A percentile compares a stretch with the other conserved stretches of the same genome.
Conservation (phyloP, 1,140 invertebrate genomes). For the Penaeus chinensis region DNA sequence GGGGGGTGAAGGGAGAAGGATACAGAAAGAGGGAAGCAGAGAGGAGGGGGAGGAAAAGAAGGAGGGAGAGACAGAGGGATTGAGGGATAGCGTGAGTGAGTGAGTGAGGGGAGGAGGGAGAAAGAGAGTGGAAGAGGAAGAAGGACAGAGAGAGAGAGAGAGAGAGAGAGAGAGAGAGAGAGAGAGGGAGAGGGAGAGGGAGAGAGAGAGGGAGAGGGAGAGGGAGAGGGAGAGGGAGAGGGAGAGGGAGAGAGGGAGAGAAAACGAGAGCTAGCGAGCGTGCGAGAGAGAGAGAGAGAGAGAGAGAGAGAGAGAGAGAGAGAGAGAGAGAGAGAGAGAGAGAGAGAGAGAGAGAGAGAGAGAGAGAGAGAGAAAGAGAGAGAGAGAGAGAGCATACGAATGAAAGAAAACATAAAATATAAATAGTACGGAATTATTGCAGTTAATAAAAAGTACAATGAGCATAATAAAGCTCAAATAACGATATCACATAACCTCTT, state of each 20-base stretch:
- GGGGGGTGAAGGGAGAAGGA: background rate
- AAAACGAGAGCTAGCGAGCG: conserved; percentile 1
- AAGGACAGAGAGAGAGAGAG: background rate
- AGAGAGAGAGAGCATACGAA: background rate
- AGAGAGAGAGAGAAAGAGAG: background rate
- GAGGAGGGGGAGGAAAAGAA: background rate
- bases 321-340: conserved; percentile 22
- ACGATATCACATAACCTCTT: too few relatives aligned
- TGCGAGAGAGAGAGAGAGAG: background rate
- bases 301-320: conserved; percentile 48
- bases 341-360: conserved; percentile 4
- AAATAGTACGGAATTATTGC: too few relatives aligned
- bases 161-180: background rate
- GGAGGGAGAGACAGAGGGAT: background rate
- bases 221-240: too few relatives aligned
- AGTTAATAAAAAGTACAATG: too few relatives aligned
- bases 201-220: too few relatives aligned
- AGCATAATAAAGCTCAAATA: too few relatives aligned
- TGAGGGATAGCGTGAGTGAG: background rate
- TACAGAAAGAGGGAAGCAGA: background rate
- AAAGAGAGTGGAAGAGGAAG: too few relatives aligned
- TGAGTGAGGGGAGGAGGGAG: too few relatives aligned
- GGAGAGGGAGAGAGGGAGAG: conserved; percentile 1
- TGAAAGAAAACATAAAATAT: background rate
- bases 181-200: too few relatives aligned